These are phyloP conservation scores for human DNA, from an alignment of 2,113 vertebrate genomes.

Conservation along the genomic window GRCh38 chr2:159617501-159618000, in stretches of 20 bases:
- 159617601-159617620: constrained; percentile 66
- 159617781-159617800: constrained; percentile 89
- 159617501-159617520: background rate
- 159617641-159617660: constrained; percentile 74
- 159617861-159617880: constrained; percentile 94
- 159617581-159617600: constrained; percentile 58
- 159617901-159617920: constrained; percentile 89
- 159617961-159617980: constrained; percentile 93
- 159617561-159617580: constrained; percentile 62
- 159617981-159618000: constrained; percentile 90
- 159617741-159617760: constrained; percentile 91
- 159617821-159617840: constrained; percentile 97
- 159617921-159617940: constrained; percentile 88
- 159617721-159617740: constrained; percentile 98
- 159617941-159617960: constrained; percentile 95
- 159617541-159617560: constrained; percentile 34
- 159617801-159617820: constrained; percentile 94
- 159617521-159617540: constrained; percentile 42
- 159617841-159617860: constrained; percentile 99
- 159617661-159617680: constrained; percentile 88
- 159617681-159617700: constrained; percentile 87
- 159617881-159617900: constrained; percentile 93
- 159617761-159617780: constrained; percentile 90
- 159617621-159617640: constrained; percentile 57
- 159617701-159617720: constrained; percentile 94